These are phyloP conservation scores for Drosophila orosa DNA, from an alignment of 1,140 invertebrate species.

Conservation along the genomic window DNA sequence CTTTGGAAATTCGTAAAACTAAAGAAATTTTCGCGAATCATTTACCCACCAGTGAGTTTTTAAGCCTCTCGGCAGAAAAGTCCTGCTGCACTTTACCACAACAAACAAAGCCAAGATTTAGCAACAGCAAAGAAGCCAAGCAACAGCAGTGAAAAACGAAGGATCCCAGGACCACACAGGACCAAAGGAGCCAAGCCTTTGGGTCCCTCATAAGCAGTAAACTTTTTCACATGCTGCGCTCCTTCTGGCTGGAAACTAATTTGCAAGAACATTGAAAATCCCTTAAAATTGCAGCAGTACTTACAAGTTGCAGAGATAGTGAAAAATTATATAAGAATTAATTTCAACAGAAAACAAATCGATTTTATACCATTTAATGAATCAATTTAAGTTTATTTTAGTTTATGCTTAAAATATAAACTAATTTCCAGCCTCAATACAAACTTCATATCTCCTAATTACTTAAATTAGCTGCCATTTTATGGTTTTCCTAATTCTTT, in stretches of 20 bases:
- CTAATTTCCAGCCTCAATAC: not conserved
- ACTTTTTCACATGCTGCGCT: constrained; percentile 53
- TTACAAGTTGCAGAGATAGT: not conserved
- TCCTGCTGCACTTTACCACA: constrained; percentile 13
- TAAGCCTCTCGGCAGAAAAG: constrained; percentile 7
- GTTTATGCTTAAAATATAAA: not conserved
- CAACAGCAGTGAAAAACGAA: constrained; percentile 12
- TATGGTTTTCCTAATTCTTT: not conserved
- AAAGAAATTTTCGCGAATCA: not conserved
- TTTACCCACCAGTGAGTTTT: constrained; percentile 7
- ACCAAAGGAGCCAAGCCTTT: constrained; percentile 1
- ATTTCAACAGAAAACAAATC: not conserved
- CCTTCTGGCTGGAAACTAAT: constrained; percentile 69
- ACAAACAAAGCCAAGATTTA: constrained; percentile 24
- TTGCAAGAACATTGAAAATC: constrained; percentile 76
- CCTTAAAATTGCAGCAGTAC: constrained; percentile 55
- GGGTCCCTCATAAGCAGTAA: constrained; percentile 48
- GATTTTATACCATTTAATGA: too few relatives aligned
- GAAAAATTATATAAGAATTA: not conserved
- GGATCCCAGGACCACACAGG: not conserved
- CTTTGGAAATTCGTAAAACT: constrained; percentile 1
- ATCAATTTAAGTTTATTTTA: not conserved
- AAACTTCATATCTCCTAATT: not conserved
- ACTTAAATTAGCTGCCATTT: not conserved
- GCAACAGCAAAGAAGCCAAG: constrained; percentile 28